phyloP scores from a whole-genome alignment of 2,113 vertebrate species.

The Lophochroa leadbeateri region DNA sequence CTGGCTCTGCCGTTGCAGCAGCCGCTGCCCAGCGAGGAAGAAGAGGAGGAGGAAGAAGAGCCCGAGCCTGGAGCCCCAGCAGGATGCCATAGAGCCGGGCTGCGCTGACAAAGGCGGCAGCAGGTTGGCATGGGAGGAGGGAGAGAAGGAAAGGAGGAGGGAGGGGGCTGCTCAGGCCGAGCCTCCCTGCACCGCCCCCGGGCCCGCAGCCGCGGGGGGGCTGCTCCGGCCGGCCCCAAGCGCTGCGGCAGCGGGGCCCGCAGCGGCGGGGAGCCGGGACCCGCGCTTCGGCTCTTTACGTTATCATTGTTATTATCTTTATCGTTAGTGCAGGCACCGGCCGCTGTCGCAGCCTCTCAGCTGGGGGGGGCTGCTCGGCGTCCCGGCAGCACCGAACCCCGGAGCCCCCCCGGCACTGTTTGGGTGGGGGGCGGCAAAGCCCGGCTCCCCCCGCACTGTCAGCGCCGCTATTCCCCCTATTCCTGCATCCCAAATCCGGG shows the following conservation, averaged over 20 bases:
- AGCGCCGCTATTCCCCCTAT: accelerated
- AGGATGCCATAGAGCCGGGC: constrained; percentile 57
- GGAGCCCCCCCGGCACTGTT: no score
- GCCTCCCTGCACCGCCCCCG: neutral
- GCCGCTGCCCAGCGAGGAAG: neutral
- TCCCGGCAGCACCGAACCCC: neutral
- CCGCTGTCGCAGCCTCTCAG: neutral
- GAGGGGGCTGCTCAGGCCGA: constrained; percentile 4
- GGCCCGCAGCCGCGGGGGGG: neutral
- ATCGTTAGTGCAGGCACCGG: neutral
- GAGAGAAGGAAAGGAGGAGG: neutral
- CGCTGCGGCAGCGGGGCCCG: constrained; percentile 14
- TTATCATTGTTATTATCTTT: no score
- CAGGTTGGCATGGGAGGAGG: constrained; percentile 29
- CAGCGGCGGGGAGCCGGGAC: neutral
- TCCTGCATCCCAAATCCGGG: neutral
- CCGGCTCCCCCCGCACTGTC: neutral
- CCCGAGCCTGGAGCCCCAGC: neutral
- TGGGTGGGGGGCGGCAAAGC: neutral
- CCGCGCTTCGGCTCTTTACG: neutral
- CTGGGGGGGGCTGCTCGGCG: neutral
- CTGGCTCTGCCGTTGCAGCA: constrained; percentile 24
- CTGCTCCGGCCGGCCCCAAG: neutral
- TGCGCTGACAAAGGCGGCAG: constrained; percentile 46
- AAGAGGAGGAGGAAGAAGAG: neutral